A percentile compares a stretch with the other conserved stretches of the same genome.
Conservation (phyloP, 2,113 vertebrate species). For the Neolamprologus hecqui region DNA sequence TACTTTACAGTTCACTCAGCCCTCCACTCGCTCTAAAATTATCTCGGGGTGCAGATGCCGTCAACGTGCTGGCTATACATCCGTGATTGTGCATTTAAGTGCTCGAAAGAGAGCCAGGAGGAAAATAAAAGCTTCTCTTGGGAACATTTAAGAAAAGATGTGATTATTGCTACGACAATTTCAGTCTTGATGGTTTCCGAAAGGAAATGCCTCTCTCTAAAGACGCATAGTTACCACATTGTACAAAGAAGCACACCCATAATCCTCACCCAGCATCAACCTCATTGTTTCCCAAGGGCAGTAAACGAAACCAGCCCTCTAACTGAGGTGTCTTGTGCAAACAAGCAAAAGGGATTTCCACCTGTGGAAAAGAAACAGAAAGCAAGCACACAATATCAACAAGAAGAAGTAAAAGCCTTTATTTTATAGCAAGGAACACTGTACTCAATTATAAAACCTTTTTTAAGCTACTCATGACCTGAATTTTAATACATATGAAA, state of each 20-base stretch:
- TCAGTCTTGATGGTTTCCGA: background rate
- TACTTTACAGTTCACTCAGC: background rate
- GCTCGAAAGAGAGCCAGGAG: background rate
- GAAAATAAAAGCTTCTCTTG: background rate
- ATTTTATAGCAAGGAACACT: background rate
- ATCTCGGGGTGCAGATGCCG: slow-evolving; percentile 22
- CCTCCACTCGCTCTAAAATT: slow-evolving; percentile 19
- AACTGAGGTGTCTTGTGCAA: slow-evolving; percentile 64
- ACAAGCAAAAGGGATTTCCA: slow-evolving; percentile 74
- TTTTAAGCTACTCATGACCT: background rate
- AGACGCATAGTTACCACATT: background rate
- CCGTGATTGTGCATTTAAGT: background rate
- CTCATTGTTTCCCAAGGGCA: slow-evolving; percentile 75
- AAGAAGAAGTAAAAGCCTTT: background rate
- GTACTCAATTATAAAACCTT: background rate
- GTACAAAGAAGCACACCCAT: slow-evolving; percentile 18
- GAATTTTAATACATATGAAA: background rate
- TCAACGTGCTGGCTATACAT: background rate
- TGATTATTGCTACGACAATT: background rate
- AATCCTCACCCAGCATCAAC: slow-evolving; percentile 72
- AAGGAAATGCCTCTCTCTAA: background rate
- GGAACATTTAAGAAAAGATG: background rate
- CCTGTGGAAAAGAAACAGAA: slow-evolving; percentile 59
- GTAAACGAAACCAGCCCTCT: slow-evolving; percentile 84
- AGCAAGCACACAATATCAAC: background rate